These are phyloP conservation scores for Cerceris rybyensis DNA, from an alignment of 2,888 invertebrate species.

Conservation along the genomic window DNA sequence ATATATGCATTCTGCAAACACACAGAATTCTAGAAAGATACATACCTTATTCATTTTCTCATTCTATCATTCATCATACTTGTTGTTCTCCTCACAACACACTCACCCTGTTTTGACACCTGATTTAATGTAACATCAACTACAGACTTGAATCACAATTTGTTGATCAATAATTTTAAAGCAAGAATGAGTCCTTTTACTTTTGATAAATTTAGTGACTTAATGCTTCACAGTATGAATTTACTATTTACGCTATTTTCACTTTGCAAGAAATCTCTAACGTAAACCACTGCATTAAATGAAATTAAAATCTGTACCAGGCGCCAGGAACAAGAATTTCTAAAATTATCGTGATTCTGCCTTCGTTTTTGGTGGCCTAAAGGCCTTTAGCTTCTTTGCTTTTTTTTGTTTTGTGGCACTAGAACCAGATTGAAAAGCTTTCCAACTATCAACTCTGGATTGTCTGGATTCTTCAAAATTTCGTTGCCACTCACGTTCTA, in stretches of 20 bases:
- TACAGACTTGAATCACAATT: conserved; percentile 39
- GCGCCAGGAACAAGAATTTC: conserved; percentile 44
- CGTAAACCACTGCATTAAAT: conserved; percentile 43
- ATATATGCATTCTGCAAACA: conserved; percentile 38
- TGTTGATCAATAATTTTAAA: conserved; percentile 38
- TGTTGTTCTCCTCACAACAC: conserved; percentile 35
- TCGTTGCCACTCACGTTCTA: conserved; percentile 98
- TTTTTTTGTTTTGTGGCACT: conserved; percentile 88
- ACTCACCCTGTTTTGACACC: conserved; percentile 38
- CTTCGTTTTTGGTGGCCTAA: conserved; percentile 96
- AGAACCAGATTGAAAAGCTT: conserved; percentile 89
- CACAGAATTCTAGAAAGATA: conserved; percentile 39
- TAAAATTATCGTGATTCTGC: conserved; percentile 92
- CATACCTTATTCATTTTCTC: conserved; percentile 43
- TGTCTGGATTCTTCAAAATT: conserved; percentile 99
- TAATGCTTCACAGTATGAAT: conserved; percentile 26
- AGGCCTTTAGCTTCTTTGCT: conserved; percentile 90
- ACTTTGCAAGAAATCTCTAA: conserved; percentile 46
- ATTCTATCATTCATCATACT: conserved; percentile 36
- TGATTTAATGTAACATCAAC: conserved; percentile 38
- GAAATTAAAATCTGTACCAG: conserved; percentile 49
- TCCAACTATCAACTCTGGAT: conserved; percentile 96
- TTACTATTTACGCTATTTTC: conserved; percentile 35
- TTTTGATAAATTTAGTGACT: conserved; percentile 22
- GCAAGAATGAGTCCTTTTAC: conserved; percentile 27